Evolutionary conservation across 2,888 invertebrate species (phyloP), one percentile per base, ranked within the genome.

Genomic region (Perizoma affinitatum): DNA sequence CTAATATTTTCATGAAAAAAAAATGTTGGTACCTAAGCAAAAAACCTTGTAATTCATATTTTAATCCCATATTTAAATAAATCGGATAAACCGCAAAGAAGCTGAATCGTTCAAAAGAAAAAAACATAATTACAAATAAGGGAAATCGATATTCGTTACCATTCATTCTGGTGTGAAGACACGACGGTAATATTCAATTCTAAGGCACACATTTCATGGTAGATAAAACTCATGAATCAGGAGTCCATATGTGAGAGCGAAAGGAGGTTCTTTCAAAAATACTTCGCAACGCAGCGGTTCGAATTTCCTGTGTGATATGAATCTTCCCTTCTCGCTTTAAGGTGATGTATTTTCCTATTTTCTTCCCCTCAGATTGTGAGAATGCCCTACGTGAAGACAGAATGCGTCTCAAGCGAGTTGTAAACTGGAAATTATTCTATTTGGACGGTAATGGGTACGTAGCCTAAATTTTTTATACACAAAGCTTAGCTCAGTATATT

Each of bases 191-290:
- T 83, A 87, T 90, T 90, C 87, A 89, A 90, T 90, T 88, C 81
- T 82, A 73, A 79, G 79, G 79, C 80, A 78, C 84, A 86, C 88
- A 90, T 90, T 92, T 90, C 85, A 90, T 84, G 87, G 84, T 74
- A 88, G 90, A 92, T 91, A 91, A 91, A 89, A 81, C 88, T 87
- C 90, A 91, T 91, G 91, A 90, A 91, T 91, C 91, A 90, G 83
- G 74, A 84, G 84, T 87, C 85, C 88, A 85, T 88, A 89, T 84
- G 89, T 80, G 84, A 83, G 84, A 86, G 77, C 77, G 82, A 83
- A 84, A 83, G 85, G 84, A 75, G 79, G 80, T 85, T 84, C 82
- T 80, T 84, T 86, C 84, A 86, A 88, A 91, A 89, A 88, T 86
- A 84, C 86, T 86, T 72, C 73, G 73, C 68, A 78, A 58, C 76